Evolutionary conservation across 2,113 vertebrate genomes (phyloP).

Genomic region (Myotis davidii): DNA sequence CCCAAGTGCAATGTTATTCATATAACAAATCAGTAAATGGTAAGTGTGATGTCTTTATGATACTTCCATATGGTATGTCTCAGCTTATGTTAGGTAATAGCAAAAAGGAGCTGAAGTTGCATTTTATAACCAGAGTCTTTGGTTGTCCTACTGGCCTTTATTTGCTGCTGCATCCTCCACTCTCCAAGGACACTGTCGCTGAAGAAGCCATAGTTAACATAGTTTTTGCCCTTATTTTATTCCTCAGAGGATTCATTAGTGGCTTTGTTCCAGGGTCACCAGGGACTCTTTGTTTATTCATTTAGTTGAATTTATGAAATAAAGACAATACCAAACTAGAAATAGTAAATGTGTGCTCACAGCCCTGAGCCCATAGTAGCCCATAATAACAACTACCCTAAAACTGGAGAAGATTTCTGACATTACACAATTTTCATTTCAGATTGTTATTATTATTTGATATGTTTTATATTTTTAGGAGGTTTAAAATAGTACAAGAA

Average conservation of each 20-base stretch:
- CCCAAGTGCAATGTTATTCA: not conserved
- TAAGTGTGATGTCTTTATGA: not conserved
- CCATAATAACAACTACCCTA: not conserved
- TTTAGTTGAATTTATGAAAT: constrained; percentile 27
- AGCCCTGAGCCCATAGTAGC: not conserved
- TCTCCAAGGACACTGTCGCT: constrained; percentile 27
- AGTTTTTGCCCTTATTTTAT: not conserved
- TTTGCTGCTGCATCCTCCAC: not conserved
- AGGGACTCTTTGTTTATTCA: constrained; percentile 28
- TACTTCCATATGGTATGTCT: not conserved
- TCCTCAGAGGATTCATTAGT: constrained; percentile 58
- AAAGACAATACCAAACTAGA: not conserved
- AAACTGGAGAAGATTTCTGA: not conserved
- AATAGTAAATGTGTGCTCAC: not conserved
- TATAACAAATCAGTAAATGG: not conserved
- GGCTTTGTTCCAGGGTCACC: not conserved
- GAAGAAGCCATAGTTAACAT: not conserved
- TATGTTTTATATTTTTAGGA: not conserved
- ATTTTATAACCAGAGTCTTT: not conserved
- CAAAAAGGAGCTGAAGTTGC: not conserved
- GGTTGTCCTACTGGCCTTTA: not conserved
- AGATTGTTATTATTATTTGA: not conserved
- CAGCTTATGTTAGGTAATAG: not conserved
- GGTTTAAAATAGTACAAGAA: not conserved
- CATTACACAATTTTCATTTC: not conserved